These are phyloP conservation scores for Lutraria lutraria DNA, from an alignment of 2,888 invertebrate genomes.

Conservation along the genomic window DNA sequence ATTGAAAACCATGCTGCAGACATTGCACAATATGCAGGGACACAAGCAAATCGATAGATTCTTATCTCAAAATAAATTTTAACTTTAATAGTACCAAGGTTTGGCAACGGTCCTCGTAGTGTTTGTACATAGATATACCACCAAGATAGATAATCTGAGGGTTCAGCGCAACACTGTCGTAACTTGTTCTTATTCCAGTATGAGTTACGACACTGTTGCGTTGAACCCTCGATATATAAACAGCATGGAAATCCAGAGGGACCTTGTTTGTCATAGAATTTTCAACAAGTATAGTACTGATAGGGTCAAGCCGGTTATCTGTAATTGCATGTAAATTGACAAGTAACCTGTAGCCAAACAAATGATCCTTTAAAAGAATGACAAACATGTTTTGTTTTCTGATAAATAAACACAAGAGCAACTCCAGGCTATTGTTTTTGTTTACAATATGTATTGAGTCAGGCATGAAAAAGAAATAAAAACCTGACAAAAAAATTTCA, in stretches of 20 bases:
- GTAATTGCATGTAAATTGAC: conserved; percentile 3
- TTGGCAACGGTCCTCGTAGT: background rate
- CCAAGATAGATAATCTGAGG: conserved; percentile 5
- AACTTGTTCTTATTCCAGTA: no score
- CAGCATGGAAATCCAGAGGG: background rate
- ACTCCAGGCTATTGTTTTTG: conserved; percentile 9
- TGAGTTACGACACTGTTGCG: no score
- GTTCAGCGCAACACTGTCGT: no score
- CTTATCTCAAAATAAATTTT: conserved; percentile 16
- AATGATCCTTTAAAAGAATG: background rate
- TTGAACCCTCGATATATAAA: background rate
- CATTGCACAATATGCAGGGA: background rate
- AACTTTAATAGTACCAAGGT: conserved; percentile 1
- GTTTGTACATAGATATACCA: conserved; percentile 4
- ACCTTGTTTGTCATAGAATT: background rate
- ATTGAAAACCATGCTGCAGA: background rate
- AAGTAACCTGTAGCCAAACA: background rate
- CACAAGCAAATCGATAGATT: background rate
- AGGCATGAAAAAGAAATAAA: background rate
- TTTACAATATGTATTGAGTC: conserved; percentile 1
- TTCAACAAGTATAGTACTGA: conserved; percentile 5
- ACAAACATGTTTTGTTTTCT: background rate
- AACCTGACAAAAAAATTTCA: background rate
- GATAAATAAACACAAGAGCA: background rate
- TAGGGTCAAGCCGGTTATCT: background rate